Conservation (phyloP, 2,113 vertebrate genomes). For the Capreolus pygargus region DNA sequence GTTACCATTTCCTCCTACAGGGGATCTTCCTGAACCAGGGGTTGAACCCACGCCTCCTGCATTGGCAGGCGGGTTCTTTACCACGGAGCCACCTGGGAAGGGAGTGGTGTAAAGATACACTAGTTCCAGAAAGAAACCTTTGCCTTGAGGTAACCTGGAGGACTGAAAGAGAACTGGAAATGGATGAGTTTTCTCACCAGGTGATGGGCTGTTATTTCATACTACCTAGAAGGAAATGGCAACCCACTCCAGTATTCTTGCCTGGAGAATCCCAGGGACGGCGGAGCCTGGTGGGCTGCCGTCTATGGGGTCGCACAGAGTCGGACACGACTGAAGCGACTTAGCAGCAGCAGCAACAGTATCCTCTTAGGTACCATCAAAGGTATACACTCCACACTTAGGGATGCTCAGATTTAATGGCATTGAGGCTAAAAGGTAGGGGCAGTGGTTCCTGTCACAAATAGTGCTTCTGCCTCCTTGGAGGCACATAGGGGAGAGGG, state of each 20-base stretch:
- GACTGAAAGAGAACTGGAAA: background rate
- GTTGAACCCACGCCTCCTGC: background rate
- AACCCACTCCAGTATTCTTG: too few relatives aligned
- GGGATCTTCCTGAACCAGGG: background rate
- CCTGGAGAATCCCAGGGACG: too few relatives aligned
- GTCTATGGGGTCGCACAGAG: too few relatives aligned
- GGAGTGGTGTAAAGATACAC: background rate
- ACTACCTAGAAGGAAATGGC: background rate
- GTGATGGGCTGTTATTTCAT: background rate
- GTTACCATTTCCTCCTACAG: background rate
- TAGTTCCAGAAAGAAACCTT: background rate
- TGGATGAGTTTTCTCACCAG: background rate
- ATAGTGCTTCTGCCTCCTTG: background rate
- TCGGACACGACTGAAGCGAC: too few relatives aligned
- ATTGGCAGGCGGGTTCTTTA: background rate
- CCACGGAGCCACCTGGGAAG: background rate
- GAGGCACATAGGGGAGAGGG: background rate
- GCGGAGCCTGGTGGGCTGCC: too few relatives aligned
- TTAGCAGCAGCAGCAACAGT: too few relatives aligned
- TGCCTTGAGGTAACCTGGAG: background rate
- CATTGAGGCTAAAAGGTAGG: background rate
- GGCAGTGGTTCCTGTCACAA: background rate
- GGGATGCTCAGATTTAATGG: background rate
- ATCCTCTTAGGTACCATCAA: background rate
- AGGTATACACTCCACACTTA: background rate